A percentile compares a stretch with the other conserved stretches of the same genome.
These are phyloP conservation scores for Corythoichthys intestinalis DNA, from an alignment of 2,113 vertebrate genomes.

Conservation along the genomic window DNA sequence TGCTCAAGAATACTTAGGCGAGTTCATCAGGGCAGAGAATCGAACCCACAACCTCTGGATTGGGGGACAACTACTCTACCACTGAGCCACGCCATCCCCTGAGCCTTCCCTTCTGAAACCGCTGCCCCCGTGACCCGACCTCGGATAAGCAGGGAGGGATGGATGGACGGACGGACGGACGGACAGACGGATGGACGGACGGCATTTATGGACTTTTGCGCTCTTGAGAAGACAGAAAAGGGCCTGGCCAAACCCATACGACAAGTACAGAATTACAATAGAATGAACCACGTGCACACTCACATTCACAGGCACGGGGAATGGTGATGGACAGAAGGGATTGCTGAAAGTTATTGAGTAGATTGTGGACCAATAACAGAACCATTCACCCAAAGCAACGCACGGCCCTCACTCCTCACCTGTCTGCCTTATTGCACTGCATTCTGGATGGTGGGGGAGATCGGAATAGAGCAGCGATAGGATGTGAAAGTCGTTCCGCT, in stretches of 20 bases:
- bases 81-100: no score
- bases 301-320: constrained; percentile 1
- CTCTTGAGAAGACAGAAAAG: not conserved
- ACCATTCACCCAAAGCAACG: constrained; percentile 68
- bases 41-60: no score
- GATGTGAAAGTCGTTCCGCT: constrained; percentile 70
- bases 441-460: constrained; percentile 62
- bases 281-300: constrained; percentile 5
- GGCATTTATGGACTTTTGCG: no score
- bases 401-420: constrained; percentile 54
- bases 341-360: constrained; percentile 65
- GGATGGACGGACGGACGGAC: no score
- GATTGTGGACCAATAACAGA: constrained; percentile 71
- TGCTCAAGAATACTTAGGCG: no score
- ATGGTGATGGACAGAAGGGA: constrained; percentile 55
- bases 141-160: no score
- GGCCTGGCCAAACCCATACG: not conserved
- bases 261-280: not conserved
- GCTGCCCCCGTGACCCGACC: no score
- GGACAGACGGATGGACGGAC: no score
- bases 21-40: no score
- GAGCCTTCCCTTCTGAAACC: no score
- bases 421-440: constrained; percentile 55
- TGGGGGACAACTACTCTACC: no score
- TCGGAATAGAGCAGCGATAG: constrained; percentile 61